Evolutionary conservation across 2,113 vertebrate genomes (phyloP).

Genomic region (Chaenogobius annularis): DNA sequence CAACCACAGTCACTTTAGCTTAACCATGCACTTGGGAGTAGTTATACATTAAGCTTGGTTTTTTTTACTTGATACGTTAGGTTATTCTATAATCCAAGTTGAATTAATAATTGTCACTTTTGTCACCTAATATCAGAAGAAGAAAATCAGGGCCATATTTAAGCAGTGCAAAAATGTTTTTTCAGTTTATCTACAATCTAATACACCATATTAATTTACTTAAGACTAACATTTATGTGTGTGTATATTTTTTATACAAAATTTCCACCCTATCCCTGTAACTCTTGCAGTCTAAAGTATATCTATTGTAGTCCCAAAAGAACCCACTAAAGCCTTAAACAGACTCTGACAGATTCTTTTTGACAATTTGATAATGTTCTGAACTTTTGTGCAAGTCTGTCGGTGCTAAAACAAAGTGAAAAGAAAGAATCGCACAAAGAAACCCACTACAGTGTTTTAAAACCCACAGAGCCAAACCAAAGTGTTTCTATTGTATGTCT

Average conservation of each 20-base stretch:
- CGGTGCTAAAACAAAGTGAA: constrained; percentile 5
- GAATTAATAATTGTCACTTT: too few relatives aligned
- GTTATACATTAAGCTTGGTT: not conserved
- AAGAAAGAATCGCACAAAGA: constrained; percentile 9
- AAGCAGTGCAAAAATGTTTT: too few relatives aligned
- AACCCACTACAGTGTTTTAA: constrained; percentile 22
- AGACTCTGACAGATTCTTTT: constrained; percentile 4
- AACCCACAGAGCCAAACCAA: constrained; percentile 14
- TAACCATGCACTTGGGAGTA: constrained; percentile 12
- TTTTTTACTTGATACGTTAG: not conserved
- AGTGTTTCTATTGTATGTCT: constrained; percentile 21
- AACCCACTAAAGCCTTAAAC: constrained; percentile 5
- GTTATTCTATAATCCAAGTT: too few relatives aligned
- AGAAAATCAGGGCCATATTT: too few relatives aligned
- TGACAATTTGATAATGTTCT: constrained; percentile 12
- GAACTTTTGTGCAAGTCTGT: constrained; percentile 2
- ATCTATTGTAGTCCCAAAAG: not conserved
- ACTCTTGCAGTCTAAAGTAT: not conserved
- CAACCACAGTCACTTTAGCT: constrained; percentile 46
- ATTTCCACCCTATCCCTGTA: not conserved
- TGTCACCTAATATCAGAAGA: too few relatives aligned
- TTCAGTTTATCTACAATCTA: too few relatives aligned
- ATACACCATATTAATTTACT: too few relatives aligned
- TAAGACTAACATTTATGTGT: too few relatives aligned
- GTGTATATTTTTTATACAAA: not conserved